Base-by-base conservation (phyloP, 2,888 invertebrate species). In the Petrolisthes cinctipes region DNA sequence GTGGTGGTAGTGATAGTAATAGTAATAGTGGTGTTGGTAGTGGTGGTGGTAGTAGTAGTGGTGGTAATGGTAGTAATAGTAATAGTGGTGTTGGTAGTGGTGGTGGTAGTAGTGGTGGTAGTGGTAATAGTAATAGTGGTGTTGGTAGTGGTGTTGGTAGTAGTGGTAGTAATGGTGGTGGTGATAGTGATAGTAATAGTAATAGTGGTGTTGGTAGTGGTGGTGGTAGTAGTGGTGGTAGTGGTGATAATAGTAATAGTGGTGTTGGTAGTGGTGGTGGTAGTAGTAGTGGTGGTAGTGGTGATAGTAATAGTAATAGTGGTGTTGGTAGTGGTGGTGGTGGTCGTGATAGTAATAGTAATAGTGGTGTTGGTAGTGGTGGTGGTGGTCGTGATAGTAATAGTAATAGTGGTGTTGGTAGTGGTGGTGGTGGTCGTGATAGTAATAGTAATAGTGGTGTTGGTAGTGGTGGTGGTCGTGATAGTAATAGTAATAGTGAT, bases 101-200 rank as follows among this genome's bases (percentile, higher is more conserved):
- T 37, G 37, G 2, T 73, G n/a, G 57, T 83, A 75, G 57, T 73
- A 75, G 57, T 73, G 37, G 57, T 83, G 37, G 20, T 75, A 75
- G 66, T 66, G 14, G 66, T 66, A 66, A 14, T 66, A 37, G 56
- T 78, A 75, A 75, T 23, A 37, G 37, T 23, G 37, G 56, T 73
- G 37, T 9, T 83, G 4, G 17, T 82, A 61, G 17, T 82, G 17
- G 37, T 37, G 37, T n/a, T n/a, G n/a, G n/a, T n/a, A n/a, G n/a
- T n/a, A n/a, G 37, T 37, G 37, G 37, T 37, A 37, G 37, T 1
- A 37, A 37, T 37, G 2, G 37, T 37, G 37, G 37, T 37, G 37
- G 37, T 37, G 0, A 2, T 37, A 2, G 37, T 37, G 51, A 51
- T 51, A 79, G 79, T 54, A 54, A 75, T n/a, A 2, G 37, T 37